phyloP scores from a whole-genome alignment of 2,797 vertebrate genomes.

The Neopelma chrysocephalum region DNA sequence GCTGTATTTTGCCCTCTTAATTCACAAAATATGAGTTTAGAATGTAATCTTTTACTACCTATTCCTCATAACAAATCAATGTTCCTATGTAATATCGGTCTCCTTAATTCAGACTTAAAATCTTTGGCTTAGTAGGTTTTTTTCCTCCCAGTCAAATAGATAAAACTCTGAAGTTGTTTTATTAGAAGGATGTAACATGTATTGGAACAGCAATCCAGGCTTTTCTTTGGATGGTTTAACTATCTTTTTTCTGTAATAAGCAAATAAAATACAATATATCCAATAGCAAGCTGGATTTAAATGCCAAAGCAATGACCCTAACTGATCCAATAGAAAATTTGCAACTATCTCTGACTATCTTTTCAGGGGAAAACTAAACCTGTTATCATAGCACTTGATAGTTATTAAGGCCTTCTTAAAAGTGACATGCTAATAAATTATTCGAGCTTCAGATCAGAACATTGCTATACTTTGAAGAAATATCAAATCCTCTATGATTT shows the following conservation, averaged over 20 bases:
- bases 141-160: neutral
- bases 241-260: neutral
- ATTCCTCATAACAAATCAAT: slow-evolving; percentile 36
- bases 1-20: neutral
- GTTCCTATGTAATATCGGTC: neutral
- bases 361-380: neutral
- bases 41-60: slow-evolving; percentile 19
- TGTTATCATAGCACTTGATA: neutral
- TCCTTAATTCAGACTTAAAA: slow-evolving; percentile 34
- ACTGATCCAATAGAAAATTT: neutral
- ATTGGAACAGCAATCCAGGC: neutral
- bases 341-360: neutral
- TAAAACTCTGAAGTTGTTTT: neutral
- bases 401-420: neutral
- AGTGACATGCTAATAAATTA: neutral
- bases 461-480: neutral
- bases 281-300: neutral
- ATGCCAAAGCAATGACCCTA: neutral
- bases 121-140: neutral
- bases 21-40: slow-evolving; percentile 18
- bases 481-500: neutral
- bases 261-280: neutral
- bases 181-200: neutral
- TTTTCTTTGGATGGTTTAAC: neutral
- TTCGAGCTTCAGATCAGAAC: neutral